These are phyloP conservation scores for Autographa pulchrina DNA, from an alignment of 2,888 invertebrate genomes.

Conservation along the genomic window DNA sequence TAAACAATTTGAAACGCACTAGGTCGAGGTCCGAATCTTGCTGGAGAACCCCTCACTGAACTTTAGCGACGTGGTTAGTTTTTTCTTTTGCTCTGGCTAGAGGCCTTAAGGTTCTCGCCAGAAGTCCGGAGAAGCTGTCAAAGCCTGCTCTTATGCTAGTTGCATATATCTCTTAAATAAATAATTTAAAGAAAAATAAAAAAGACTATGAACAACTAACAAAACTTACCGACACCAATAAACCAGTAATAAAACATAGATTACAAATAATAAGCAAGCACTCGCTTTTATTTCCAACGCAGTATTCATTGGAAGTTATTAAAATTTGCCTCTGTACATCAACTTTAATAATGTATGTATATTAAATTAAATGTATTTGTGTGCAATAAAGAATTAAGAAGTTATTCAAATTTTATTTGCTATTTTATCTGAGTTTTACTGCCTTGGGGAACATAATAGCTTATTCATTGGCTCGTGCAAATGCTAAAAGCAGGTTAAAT, in stretches of 20 bases:
- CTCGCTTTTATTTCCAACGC: constrained; percentile 2
- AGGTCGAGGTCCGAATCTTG: too few species aligned
- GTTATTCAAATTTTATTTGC: neutral
- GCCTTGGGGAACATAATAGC: neutral
- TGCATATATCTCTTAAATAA: neutral
- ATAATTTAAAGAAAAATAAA: constrained; percentile 22
- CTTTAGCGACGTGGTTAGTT: too few species aligned
- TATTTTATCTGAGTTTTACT: constrained; percentile 4
- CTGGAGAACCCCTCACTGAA: too few species aligned
- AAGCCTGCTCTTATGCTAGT: too few species aligned
- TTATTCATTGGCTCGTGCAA: neutral
- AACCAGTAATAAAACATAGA: constrained; percentile 25
- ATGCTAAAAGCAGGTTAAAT: neutral
- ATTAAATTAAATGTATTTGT: too few species aligned
- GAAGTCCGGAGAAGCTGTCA: too few species aligned
- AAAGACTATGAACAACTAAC: constrained; percentile 34
- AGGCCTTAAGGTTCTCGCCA: too few species aligned
- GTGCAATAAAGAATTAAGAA: too few species aligned
- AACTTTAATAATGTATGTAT: too few species aligned
- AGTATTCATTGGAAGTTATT: neutral
- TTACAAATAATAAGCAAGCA: neutral
- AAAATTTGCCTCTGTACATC: too few species aligned
- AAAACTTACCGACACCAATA: neutral
- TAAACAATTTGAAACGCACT: too few species aligned
- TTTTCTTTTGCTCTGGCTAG: too few species aligned